These are phyloP conservation scores for Trachythela sp. DNA, from an alignment of 64 coral and sea anemone species.

Conservation along the genomic window DNA sequence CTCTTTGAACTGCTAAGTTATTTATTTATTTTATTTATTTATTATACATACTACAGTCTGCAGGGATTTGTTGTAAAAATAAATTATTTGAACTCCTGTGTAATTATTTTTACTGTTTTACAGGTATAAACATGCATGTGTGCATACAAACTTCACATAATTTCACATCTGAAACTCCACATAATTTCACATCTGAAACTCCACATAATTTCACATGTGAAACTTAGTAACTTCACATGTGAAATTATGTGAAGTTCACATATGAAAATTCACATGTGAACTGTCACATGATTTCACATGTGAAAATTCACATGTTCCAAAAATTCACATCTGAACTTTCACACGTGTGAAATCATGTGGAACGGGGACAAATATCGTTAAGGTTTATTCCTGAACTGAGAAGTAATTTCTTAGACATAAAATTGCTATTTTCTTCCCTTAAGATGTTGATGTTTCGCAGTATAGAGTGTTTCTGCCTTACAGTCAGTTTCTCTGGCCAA, in stretches of 20 bases:
- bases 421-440: too few relatives aligned
- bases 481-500: too few relatives aligned
- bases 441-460: too few relatives aligned
- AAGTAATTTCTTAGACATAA: too few relatives aligned
- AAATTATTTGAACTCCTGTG: not conserved
- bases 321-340: not conserved
- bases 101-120: not conserved
- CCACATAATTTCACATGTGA: not conserved
- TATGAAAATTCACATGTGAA: not conserved
- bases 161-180: not conserved
- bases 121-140: not conserved
- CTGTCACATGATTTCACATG: not conserved
- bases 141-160: not conserved
- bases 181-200: not conserved
- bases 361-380: too few relatives aligned
- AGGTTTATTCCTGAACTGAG: too few relatives aligned
- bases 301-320: not conserved
- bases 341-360: not conserved
- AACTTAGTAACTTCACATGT: not conserved
- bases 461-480: too few relatives aligned
- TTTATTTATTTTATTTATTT: not conserved
- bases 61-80: not conserved
- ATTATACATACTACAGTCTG: not conserved
- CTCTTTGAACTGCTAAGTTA: not conserved
- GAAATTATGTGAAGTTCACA: not conserved